Percentiles rank a stretch among this genome's conserved stretches.
These are phyloP conservation scores for Cenopis cana DNA, from an alignment of 2,888 invertebrate species.

Conservation along the genomic window DNA sequence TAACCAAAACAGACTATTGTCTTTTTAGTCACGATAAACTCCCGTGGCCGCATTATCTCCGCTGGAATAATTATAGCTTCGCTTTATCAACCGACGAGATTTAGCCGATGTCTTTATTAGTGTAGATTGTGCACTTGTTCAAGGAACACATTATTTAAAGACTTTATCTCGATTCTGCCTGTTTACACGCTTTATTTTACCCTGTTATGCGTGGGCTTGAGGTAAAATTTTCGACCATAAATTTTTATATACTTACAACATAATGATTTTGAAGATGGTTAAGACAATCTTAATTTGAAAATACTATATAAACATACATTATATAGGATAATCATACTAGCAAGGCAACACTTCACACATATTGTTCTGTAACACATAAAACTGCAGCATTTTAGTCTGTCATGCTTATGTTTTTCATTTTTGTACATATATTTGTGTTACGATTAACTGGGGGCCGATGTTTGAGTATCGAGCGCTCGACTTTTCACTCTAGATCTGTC, in stretches of 20 bases:
- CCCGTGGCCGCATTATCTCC: slow-evolving; percentile 56
- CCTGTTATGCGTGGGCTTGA: slow-evolving; percentile 32
- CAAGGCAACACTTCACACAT: neutral
- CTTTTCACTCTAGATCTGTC: too few relatives aligned
- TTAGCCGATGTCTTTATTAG: slow-evolving; percentile 73
- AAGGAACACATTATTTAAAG: slow-evolving; percentile 44
- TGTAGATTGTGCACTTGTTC: slow-evolving; percentile 55
- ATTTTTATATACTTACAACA: slow-evolving; percentile 47
- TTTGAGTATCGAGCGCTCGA: too few relatives aligned
- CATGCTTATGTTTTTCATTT: too few relatives aligned
- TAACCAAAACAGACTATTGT: slow-evolving; percentile 12
- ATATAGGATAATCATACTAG: neutral
- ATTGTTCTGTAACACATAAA: neutral
- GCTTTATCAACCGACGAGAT: slow-evolving; percentile 69
- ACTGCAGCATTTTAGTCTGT: too few relatives aligned
- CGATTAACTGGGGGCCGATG: too few relatives aligned
- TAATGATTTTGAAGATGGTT: slow-evolving; percentile 39
- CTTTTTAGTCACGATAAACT: slow-evolving; percentile 39
- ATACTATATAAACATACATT: neutral
- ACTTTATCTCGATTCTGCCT: slow-evolving; percentile 44
- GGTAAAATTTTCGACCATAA: slow-evolving; percentile 48
- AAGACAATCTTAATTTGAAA: neutral
- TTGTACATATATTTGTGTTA: too few relatives aligned
- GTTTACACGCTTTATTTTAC: slow-evolving; percentile 44
- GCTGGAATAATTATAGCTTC: slow-evolving; percentile 69